A percentile compares a stretch with the other conserved stretches of the same genome.
phyloP scores from a whole-genome alignment of 2,888 invertebrate genomes.

The Girardia tigrina region DNA sequence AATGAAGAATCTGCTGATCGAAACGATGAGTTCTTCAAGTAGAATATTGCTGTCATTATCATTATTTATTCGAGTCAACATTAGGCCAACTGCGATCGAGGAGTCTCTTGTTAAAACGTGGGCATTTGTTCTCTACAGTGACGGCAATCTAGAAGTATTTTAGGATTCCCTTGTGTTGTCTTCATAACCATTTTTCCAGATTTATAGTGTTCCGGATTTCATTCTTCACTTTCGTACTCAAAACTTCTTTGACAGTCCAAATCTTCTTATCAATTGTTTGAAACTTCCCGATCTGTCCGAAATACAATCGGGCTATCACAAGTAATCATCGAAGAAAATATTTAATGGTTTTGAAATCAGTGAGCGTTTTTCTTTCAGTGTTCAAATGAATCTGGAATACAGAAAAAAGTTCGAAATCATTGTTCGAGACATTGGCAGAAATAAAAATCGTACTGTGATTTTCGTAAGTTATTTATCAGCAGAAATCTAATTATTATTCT shows the following conservation, averaged over 20 bases:
- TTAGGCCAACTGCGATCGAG: neutral
- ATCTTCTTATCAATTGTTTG: neutral
- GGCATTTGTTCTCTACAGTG: conserved; percentile 9
- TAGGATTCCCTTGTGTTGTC: too few relatives aligned
- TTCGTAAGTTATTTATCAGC: neutral
- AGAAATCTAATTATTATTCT: too few relatives aligned
- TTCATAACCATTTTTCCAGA: too few relatives aligned
- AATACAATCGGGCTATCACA: conserved; percentile 12
- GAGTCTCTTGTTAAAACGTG: neutral
- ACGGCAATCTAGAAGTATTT: neutral
- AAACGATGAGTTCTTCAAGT: neutral
- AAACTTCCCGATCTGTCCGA: neutral
- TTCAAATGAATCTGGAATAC: neutral
- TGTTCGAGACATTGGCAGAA: neutral
- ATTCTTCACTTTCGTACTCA: neutral
- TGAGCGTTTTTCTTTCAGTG: neutral
- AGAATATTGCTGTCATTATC: neutral
- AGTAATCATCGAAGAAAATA: neutral
- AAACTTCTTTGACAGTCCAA: neutral
- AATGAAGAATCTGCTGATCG: neutral
- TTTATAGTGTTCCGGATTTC: neutral
- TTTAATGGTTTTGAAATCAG: too few relatives aligned
- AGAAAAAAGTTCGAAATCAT: neutral
- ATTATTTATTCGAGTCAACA: too few relatives aligned
- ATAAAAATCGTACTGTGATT: neutral